phyloP scores from a whole-genome alignment of 1,140 invertebrate species.

The Eufriesea mexicana region DNA sequence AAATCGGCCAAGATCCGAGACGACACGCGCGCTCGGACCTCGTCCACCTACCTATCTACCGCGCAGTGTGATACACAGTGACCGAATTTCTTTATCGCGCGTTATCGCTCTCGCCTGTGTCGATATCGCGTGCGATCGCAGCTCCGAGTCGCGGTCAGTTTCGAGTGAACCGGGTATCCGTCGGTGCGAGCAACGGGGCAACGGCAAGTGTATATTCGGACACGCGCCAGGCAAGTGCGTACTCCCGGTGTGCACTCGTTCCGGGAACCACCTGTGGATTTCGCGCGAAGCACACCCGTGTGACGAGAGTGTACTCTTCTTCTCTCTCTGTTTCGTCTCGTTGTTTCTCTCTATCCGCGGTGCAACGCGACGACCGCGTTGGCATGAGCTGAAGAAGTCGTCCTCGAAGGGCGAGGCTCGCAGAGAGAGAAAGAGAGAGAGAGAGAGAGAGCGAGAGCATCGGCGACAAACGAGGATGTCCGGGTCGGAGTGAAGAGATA shows the following conservation, averaged over 20 bases:
- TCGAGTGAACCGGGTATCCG: accelerated
- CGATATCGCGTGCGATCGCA: neutral
- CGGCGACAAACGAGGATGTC: neutral
- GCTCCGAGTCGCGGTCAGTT: no score
- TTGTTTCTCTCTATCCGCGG: no score
- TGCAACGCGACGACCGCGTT: neutral
- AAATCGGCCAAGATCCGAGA: no score
- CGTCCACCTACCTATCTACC: neutral
- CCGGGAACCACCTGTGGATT: conserved; percentile 52
- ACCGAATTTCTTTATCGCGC: neutral
- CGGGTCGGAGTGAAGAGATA: neutral
- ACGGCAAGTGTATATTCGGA: neutral
- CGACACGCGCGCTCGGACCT: neutral
- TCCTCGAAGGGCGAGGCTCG: neutral
- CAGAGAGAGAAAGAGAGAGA: no score
- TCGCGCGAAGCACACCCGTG: conserved; percentile 6
- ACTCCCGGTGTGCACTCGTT: conserved; percentile 1
- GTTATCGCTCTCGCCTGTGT: neutral
- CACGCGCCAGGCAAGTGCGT: neutral
- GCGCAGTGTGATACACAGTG: neutral
- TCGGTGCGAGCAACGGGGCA: no score
- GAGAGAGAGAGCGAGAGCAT: no score
- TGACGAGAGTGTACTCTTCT: conserved; percentile 10
- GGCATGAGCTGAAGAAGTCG: neutral
- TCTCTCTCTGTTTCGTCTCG: neutral